Evolutionary conservation across 2,888 invertebrate species (phyloP).

Genomic region (Apamea monoglypha): DNA sequence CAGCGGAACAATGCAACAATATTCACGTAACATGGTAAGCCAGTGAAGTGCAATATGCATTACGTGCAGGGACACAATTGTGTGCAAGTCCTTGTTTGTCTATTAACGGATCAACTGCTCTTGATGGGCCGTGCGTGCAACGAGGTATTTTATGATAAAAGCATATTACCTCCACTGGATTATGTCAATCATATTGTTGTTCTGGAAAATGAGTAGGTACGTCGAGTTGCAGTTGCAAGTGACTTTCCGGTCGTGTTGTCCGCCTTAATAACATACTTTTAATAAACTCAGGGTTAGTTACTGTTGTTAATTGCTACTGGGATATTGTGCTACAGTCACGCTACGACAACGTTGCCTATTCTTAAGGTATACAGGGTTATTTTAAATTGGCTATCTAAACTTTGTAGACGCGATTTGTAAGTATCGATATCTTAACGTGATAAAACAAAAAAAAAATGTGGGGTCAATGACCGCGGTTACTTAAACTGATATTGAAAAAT

Average conservation of each 20-base stretch:
- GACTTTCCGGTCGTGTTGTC: slow-evolving; percentile 18
- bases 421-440: too few species aligned
- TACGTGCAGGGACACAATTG: slow-evolving; percentile 48
- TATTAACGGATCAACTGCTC: slow-evolving; percentile 48
- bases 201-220: background rate
- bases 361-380: too few species aligned
- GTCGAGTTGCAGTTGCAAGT: slow-evolving; percentile 21
- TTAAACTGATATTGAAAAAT: too few species aligned
- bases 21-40: background rate
- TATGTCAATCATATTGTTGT: slow-evolving; percentile 17
- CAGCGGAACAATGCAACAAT: slow-evolving; percentile 21
- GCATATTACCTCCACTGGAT: slow-evolving; percentile 14
- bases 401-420: too few species aligned
- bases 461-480: too few species aligned
- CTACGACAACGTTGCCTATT: too few species aligned
- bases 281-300: background rate
- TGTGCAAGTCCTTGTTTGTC: slow-evolving; percentile 46
- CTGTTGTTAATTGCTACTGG: background rate
- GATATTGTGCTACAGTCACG: background rate
- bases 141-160: slow-evolving; percentile 42
- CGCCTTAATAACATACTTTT: background rate
- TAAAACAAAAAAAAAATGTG: too few species aligned
- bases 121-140: slow-evolving; percentile 34
- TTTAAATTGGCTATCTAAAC: too few species aligned
- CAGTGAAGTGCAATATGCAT: slow-evolving; percentile 33